Percentiles rank a stretch among this genome's conserved stretches.
These are phyloP conservation scores for Mirounga angustirostris DNA, from an alignment of 2,113 vertebrate genomes.

Conservation along the genomic window DNA sequence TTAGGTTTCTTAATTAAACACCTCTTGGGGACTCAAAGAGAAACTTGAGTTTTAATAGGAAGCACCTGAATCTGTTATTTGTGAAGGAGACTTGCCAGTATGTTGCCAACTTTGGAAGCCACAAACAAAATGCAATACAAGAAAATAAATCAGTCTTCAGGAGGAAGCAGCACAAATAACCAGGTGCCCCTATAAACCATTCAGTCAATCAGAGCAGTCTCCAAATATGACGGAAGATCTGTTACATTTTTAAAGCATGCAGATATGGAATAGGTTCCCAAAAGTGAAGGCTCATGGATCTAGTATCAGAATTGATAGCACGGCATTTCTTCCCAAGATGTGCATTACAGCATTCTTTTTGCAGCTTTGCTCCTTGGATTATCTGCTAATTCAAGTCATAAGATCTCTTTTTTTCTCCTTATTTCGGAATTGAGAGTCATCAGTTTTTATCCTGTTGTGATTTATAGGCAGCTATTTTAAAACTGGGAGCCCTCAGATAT, in stretches of 20 bases:
- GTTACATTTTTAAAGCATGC: background rate
- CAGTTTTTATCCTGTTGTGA: slow-evolving; percentile 7
- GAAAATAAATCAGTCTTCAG: slow-evolving; percentile 43
- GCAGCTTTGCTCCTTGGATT: background rate
- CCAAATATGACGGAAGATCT: background rate
- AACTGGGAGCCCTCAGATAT: slow-evolving; percentile 33
- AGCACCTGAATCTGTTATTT: slow-evolving; percentile 17
- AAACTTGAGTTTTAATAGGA: slow-evolving; percentile 45
- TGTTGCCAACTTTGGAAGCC: slow-evolving; percentile 39
- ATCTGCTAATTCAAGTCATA: slow-evolving; percentile 3
- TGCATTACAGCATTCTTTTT: background rate
- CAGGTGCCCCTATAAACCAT: background rate
- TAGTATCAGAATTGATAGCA: background rate
- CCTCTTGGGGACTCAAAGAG: slow-evolving; percentile 27
- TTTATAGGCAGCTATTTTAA: slow-evolving; percentile 51
- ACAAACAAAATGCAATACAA: background rate
- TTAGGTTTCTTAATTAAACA: slow-evolving; percentile 66
- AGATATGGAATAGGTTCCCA: background rate
- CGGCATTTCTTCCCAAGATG: background rate
- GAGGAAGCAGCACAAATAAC: background rate
- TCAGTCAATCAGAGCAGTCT: slow-evolving; percentile 45
- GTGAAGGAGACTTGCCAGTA: background rate
- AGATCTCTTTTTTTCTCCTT: background rate
- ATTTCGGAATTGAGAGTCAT: slow-evolving; percentile 32
- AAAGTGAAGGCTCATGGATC: background rate